Evolutionary conservation across 2,113 vertebrate genomes (phyloP), one percentile per base, ranked within the genome.

Genomic region (Lepisosteus oculatus): DNA sequence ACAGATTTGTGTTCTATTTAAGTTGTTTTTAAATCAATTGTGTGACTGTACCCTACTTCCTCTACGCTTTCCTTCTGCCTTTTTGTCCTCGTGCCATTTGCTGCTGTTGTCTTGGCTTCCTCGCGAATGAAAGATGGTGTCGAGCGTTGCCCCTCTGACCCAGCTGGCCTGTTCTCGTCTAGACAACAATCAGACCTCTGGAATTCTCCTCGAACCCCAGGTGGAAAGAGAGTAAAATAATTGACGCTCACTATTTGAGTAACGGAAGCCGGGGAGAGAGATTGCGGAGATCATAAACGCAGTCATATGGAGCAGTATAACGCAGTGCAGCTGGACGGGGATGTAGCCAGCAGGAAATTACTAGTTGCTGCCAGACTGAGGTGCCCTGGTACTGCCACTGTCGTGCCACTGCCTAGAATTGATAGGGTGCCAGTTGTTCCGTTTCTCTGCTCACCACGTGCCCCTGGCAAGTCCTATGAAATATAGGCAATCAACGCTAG

Each of bases 211-310:
- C 55, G 55, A 15, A 7, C 42, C 3, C 2, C 45, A 4, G 44
- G 71, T 67, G 54, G 6, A 51, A 9, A 51, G 47, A 51, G 47
- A 51, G 47, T 17, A 15, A 41, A 67, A 67, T 44, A 67, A 72
- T 67, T 61, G 64, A 55, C 44, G 14, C 43, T 17, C 55, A 44
- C 55, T 29, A 12, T 59, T 65, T 65, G 54, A 59, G 64, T 59
- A 29, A 61, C n/a, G 43, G 55, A 17, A 12, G 42, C 41, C 41
- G 8, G 47, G 9, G 47, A 8, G 5, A 41, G 47, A 8, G 5
- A 41, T n/a, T 17, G 64, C 44, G 8, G 71, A n/a, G 54, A 57
- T 72, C 56, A 67, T 55, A 29, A 29, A 29, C 4, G 56, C n/a
- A n/a, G 55, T 42, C 63, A 43, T 14, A 13, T 6, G 11, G 43